These are phyloP conservation scores for Lamprologus sp. DNA, from an alignment of 2,113 vertebrate species.

Conservation along the genomic window DNA sequence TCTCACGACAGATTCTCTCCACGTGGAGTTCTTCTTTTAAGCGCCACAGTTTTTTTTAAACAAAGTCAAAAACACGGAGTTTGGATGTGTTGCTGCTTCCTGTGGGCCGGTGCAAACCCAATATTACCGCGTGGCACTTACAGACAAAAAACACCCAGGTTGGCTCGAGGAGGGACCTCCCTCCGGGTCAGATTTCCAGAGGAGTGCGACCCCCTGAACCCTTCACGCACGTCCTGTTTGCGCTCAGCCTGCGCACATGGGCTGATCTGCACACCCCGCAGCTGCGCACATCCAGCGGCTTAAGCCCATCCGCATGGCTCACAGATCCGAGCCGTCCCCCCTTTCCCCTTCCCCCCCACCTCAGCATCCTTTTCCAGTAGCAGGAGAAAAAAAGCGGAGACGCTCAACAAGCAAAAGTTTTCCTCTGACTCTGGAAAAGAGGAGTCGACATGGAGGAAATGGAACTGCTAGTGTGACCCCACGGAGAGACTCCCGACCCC, in stretches of 20 bases:
- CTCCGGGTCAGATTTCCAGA: conserved; percentile 38
- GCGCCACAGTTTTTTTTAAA: not conserved
- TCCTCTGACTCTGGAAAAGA: conserved; percentile 28
- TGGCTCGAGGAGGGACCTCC: conserved; percentile 27
- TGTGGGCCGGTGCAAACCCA: conserved; percentile 2
- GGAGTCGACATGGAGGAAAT: conserved; percentile 50
- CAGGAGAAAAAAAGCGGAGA: conserved; percentile 10
- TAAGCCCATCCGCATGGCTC: conserved; percentile 1
- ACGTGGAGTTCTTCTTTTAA: not conserved
- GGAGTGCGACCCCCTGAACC: conserved; percentile 9
- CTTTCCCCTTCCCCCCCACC: not conserved
- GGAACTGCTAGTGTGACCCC: conserved; percentile 3
- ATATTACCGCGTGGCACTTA: conserved; percentile 71
- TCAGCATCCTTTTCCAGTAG: conserved; percentile 64
- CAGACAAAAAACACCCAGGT: conserved; percentile 5
- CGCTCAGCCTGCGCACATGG: not conserved
- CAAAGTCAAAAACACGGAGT: not conserved
- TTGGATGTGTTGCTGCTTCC: not conserved
- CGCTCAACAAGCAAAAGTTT: conserved; percentile 60
- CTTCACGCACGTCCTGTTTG: not conserved
- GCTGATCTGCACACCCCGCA: not conserved
- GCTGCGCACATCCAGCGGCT: rapidly evolving
- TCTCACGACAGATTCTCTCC: not conserved
- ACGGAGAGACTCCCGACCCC: not conserved
- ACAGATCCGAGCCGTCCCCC: not conserved